Conservation (phyloP, 2,888 invertebrate species). For the Caenorhabditis panamensis region DNA sequence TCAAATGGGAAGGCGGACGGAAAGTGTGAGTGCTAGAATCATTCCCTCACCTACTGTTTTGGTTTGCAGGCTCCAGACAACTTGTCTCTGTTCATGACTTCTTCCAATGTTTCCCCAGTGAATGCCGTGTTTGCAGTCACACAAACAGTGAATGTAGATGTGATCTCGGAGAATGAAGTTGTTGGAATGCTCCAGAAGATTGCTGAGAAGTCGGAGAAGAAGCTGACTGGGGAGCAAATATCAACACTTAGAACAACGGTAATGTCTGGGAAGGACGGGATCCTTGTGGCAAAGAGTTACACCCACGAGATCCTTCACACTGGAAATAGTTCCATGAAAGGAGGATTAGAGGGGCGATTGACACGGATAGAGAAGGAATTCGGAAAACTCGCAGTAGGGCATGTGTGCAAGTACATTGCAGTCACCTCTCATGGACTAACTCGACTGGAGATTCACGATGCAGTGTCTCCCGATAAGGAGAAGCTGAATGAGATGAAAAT, state of each 20-base stretch:
- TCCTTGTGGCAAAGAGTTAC: slow-evolving; percentile 58
- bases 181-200: slow-evolving; percentile 69
- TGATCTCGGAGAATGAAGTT: slow-evolving; percentile 63
- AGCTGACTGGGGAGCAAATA: slow-evolving; percentile 67
- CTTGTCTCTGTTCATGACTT: slow-evolving; percentile 64
- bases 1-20: slow-evolving; percentile 52
- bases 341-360: slow-evolving; percentile 65
- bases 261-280: slow-evolving; percentile 50
- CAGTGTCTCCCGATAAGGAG: slow-evolving; percentile 57
- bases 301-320: slow-evolving; percentile 63
- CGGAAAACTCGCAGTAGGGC: slow-evolving; percentile 58
- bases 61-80: slow-evolving; percentile 62
- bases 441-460: slow-evolving; percentile 70
- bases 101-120: slow-evolving; percentile 63
- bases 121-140: slow-evolving; percentile 65
- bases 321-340: slow-evolving; percentile 50
- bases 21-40: slow-evolving; percentile 21
- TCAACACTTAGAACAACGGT: slow-evolving; percentile 25
- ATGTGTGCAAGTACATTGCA: slow-evolving; percentile 61
- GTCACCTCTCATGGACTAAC: slow-evolving; percentile 71
- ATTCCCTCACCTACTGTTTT: neutral
- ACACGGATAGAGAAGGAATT: slow-evolving; percentile 64
- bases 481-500: slow-evolving; percentile 42
- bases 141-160: slow-evolving; percentile 67
- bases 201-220: slow-evolving; percentile 57